Conservation (phyloP, 2,888 invertebrate genomes). For the Stenoptilia bipunctidactyla region DNA sequence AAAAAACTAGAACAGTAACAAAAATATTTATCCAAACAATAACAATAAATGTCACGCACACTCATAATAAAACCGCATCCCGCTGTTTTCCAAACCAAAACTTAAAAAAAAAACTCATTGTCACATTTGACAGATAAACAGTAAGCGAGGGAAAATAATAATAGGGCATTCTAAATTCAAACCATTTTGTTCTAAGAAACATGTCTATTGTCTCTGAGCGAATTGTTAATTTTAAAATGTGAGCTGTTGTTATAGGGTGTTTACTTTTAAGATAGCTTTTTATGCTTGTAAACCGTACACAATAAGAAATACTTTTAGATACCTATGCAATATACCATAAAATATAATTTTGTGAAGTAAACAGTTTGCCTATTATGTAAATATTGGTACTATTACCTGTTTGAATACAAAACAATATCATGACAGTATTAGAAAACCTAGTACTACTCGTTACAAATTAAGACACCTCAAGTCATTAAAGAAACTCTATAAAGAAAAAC, state of each 20-base stretch:
- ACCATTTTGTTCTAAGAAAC: slow-evolving; percentile 43
- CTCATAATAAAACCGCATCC: slow-evolving; percentile 15
- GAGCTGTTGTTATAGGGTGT: slow-evolving; percentile 23
- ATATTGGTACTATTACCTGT: no score
- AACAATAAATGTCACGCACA: neutral
- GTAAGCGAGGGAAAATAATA: neutral
- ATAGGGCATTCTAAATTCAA: slow-evolving; percentile 29
- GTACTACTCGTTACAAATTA: no score
- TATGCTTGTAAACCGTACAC: no score
- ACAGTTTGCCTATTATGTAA: no score
- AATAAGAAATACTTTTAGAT: no score
- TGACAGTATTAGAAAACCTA: no score
- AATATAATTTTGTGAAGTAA: no score
- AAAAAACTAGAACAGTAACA: slow-evolving; percentile 17
- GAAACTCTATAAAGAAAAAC: no score
- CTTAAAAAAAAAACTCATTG: neutral
- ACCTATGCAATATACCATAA: no score
- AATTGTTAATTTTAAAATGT: slow-evolving; percentile 30
- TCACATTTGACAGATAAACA: neutral
- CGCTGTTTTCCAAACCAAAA: slow-evolving; percentile 16
- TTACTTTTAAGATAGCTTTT: no score
- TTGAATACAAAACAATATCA: no score
- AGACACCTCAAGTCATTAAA: no score
- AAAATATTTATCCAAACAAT: neutral
- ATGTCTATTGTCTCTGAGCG: slow-evolving; percentile 31